These are phyloP conservation scores for Tricholauxania praeusta DNA, from an alignment of 2,888 invertebrate genomes.

Conservation along the genomic window DNA sequence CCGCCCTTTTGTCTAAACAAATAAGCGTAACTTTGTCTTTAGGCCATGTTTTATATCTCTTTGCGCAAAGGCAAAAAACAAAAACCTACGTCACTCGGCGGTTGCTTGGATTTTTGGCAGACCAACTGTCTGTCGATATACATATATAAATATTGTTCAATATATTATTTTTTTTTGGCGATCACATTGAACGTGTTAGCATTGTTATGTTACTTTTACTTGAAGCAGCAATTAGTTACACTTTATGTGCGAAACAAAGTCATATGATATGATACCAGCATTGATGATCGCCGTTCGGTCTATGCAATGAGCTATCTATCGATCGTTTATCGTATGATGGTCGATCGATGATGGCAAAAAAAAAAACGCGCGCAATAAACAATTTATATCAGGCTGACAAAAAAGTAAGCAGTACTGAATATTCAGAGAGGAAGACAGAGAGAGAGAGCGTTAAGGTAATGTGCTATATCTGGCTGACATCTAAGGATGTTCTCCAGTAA, in stretches of 20 bases:
- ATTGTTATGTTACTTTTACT: slow-evolving; percentile 55
- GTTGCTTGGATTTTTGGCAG: slow-evolving; percentile 37
- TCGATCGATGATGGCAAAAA: slow-evolving; percentile 36
- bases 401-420: not conserved
- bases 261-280: slow-evolving; percentile 54
- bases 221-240: slow-evolving; percentile 66
- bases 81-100: slow-evolving; percentile 6
- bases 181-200: slow-evolving; percentile 14
- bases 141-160: slow-evolving; percentile 28
- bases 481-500: slow-evolving; percentile 49
- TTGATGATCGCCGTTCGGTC: slow-evolving; percentile 37
- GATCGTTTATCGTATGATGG: slow-evolving; percentile 42
- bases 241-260: slow-evolving; percentile 45
- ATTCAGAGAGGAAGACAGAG: not conserved
- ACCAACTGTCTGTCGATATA: slow-evolving; percentile 49
- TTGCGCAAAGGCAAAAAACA: slow-evolving; percentile 33
- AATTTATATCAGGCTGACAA: not conserved
- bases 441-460: not conserved
- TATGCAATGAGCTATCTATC: slow-evolving; percentile 42
- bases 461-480: slow-evolving; percentile 17
- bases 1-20: slow-evolving; percentile 49
- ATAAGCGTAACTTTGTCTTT: slow-evolving; percentile 50
- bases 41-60: slow-evolving; percentile 16
- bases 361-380: slow-evolving; percentile 20
- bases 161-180: slow-evolving; percentile 13